Evolutionary conservation across 2,797 vertebrate genomes (phyloP).

Genomic region (Hyperoplus lanceolatus): DNA sequence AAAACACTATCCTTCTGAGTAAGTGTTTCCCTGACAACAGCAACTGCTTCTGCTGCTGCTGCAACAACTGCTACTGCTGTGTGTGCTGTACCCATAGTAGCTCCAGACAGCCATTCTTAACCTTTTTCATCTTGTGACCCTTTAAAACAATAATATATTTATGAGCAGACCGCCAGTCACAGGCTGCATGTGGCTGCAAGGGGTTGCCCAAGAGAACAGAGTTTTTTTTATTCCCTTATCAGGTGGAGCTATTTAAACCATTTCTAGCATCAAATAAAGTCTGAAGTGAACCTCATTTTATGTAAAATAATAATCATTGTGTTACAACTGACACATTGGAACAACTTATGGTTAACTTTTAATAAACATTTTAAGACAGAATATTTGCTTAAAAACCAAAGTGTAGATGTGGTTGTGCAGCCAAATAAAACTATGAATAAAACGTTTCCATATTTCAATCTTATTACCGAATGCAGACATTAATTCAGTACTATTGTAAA

Average conservation of each 20-base stretch:
- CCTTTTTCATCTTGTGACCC: slow-evolving; percentile 22
- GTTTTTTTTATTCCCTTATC: too few species aligned
- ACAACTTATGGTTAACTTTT: too few species aligned
- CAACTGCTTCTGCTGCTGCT: slow-evolving; percentile 16
- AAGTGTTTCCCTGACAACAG: slow-evolving; percentile 22
- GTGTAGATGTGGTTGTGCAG: background rate
- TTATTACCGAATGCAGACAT: background rate
- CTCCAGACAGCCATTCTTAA: background rate
- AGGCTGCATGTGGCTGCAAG: background rate
- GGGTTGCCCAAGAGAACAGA: too few species aligned
- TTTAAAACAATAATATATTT: slow-evolving; percentile 10
- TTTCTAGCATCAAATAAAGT: too few species aligned
- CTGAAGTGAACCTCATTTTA: background rate
- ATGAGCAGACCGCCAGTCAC: background rate
- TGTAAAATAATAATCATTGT: background rate
- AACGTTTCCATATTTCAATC: background rate
- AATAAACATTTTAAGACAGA: too few species aligned
- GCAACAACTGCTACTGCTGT: slow-evolving; percentile 12
- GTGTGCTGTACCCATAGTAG: slow-evolving; percentile 13
- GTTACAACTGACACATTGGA: too few species aligned
- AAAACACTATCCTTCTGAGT: slow-evolving; percentile 9
- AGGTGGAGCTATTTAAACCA: too few species aligned
- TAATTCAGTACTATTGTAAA: background rate
- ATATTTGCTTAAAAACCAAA: background rate
- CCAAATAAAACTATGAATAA: background rate